phyloP scores from a whole-genome alignment of 23 tunicate genomes.

The Corella eumyota region DNA sequence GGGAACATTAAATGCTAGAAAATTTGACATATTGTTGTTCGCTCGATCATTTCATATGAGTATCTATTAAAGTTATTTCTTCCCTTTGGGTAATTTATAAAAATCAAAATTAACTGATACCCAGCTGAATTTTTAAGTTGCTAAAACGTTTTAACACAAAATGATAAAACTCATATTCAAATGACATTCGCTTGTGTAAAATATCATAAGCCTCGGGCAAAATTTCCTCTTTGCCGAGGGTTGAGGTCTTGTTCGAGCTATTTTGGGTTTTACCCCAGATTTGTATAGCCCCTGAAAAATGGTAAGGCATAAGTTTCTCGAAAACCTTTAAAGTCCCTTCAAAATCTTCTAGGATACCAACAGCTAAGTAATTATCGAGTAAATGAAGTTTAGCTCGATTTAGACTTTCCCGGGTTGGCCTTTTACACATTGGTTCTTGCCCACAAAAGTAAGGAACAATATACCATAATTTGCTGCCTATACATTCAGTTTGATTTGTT shows the following conservation, averaged over 20 bases:
- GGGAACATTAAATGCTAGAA: too few species aligned
- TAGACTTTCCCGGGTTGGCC: conserved; percentile 47
- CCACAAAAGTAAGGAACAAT: conserved; percentile 97
- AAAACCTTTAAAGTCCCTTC: conserved; percentile 58
- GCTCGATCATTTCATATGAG: too few species aligned
- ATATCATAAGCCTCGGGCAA: conserved; percentile 23
- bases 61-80: too few species aligned
- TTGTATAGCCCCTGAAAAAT: conserved; percentile 41
- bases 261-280: conserved; percentile 30
- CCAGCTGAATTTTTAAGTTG: conserved; percentile 19
- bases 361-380: conserved; percentile 53
- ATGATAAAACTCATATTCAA: conserved; percentile 79
- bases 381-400: conserved; percentile 71
- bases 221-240: conserved; percentile 27
- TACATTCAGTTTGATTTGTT: conserved; percentile 49
- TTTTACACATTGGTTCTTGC: conserved; percentile 43
- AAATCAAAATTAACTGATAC: too few species aligned
- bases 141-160: conserved; percentile 18
- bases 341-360: conserved; percentile 91
- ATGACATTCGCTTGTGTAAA: conserved; percentile 26
- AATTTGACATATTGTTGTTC: too few species aligned
- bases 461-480: conserved; percentile 55
- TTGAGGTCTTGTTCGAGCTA: conserved; percentile 21
- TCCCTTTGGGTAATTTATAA: too few species aligned
- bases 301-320: conserved; percentile 66